Base-by-base conservation (phyloP, 2,113 vertebrate genomes). In the Gulo gulo region DNA sequence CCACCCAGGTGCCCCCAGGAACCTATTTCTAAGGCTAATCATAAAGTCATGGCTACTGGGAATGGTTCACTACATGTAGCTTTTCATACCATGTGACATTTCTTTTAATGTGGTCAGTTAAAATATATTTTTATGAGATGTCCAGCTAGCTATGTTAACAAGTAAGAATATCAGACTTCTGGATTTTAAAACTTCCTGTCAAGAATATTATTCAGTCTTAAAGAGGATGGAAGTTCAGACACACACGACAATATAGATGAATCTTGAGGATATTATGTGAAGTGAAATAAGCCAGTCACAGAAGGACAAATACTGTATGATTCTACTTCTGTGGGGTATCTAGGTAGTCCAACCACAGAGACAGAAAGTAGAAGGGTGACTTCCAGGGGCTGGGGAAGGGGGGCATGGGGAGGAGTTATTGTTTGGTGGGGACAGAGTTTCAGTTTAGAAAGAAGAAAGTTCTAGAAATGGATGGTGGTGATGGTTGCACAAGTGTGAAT, bases 141-240 rank as follows among this genome's bases (percentile, higher is more conserved):
- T 88, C 71, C 50, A n/a, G 42, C 42, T 92, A 61, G 67, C 34
- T 93, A 80, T 80, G 29, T 26, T 50, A 91, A 83, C 10, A 7
- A 92, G 45, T 45, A 29, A 87, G 23, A 34, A 65, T 71, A 31
- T 73, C 47, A 55, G 59, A 57, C 45, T 91, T 95, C 29, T 92
- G 42, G 21, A 65, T 69, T 97, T 91, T 76, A 85, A 89, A 69
- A 85, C 24, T 45, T 69, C n/a, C 21, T 21, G 24, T 31, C 65
- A 91, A 76, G 55, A 65, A 61, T 57, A 90, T 86, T 52, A 34
- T 31, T 31, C 61, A 65, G 61, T 65, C 47, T 92, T 52, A 7
- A 61, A 67, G 86, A 69, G n/a, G 39, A 31, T 74, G 45, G 65
- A 65, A 20, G 57, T n/a, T 69, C 73, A 81, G 71, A 80, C 34